Evolutionary conservation across 2,888 invertebrate genomes (phyloP), one percentile per base, ranked within the genome.

Genomic region (Creontiades dilutus): DNA sequence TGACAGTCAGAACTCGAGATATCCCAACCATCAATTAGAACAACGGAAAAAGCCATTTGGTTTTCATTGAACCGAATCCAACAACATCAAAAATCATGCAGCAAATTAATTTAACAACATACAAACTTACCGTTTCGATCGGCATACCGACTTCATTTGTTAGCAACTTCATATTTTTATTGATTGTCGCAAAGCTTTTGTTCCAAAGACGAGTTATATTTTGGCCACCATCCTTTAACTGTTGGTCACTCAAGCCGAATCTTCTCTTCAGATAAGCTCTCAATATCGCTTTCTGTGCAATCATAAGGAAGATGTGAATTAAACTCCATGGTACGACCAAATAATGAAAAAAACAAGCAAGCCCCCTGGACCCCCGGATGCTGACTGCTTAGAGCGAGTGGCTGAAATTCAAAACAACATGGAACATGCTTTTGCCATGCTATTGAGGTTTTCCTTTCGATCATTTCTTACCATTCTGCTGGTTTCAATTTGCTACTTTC

Each of bases 161-260:
- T 2, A 88, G 19, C 16, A 88, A 55, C 3, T 19, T 28, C 14
- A 88, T 27, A 80, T 88, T 88, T 28, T 37, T 47, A n/a, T 55
- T 88, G 47, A 88, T 88, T n/a, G 88, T 88, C 19, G 78, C 23
- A 55, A 78, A 88, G 48, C 88, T 88, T 46, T 88, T 88, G 80
- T 88, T 27, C 47, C 37, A 76, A 48, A 88, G 37, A 2, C 88
- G 19, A 3, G 76, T 52, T 11, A 88, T 16, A 47, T 48, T 68
- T 28, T 46, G 57, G 14, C 61, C 61, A 27, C 61, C 48, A 1
- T 19, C 68, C 27, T 55, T 55, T 1, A 55, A 0, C 0, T 88
- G 55, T 88, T 48, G 37, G 52, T 80, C 80, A 11, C 28, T 78
- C 27, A 88, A 14, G 9, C n/a, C 37, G 55, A 88, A 88, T 13